These are phyloP conservation scores for Ephialtes manifestator DNA, from an alignment of 2,888 invertebrate species.

Conservation along the genomic window DNA sequence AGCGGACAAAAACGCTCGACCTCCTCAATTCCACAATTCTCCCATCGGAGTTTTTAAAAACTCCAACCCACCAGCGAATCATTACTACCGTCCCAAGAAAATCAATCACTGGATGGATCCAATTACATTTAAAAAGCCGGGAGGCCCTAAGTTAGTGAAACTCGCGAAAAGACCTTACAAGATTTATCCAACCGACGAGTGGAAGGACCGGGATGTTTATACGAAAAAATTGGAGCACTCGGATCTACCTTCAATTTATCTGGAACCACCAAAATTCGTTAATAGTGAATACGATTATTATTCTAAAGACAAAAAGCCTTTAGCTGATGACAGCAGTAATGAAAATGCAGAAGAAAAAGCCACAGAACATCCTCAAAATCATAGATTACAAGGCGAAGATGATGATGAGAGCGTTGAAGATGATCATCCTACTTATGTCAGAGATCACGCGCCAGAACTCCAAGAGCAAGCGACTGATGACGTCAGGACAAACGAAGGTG, in stretches of 20 bases:
- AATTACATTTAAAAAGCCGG: background rate
- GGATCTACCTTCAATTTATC: slow-evolving; percentile 64
- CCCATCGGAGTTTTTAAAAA: slow-evolving; percentile 5
- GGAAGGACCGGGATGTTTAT: slow-evolving; percentile 9
- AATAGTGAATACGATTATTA: slow-evolving; percentile 64
- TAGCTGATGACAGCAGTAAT: slow-evolving; percentile 31
- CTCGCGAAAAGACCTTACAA: slow-evolving; percentile 19
- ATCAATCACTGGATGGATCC: slow-evolving; percentile 36
- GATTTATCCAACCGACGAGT: slow-evolving; percentile 2
- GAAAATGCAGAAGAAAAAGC: background rate
- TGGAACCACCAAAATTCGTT: slow-evolving; percentile 69
- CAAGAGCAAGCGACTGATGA: slow-evolving; percentile 63
- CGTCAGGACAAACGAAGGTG: slow-evolving; percentile 32
- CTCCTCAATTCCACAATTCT: slow-evolving; percentile 20
- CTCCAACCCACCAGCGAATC: slow-evolving; percentile 7
- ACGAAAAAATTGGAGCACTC: slow-evolving; percentile 6
- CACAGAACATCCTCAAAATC: slow-evolving; percentile 50
- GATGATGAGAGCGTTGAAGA: slow-evolving; percentile 60
- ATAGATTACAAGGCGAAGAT: slow-evolving; percentile 50
- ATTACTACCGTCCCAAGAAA: slow-evolving; percentile 34
- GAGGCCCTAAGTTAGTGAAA: background rate
- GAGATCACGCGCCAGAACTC: slow-evolving; percentile 78
- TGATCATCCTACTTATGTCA: slow-evolving; percentile 69
- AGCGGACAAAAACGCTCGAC: background rate
- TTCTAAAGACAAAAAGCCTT: slow-evolving; percentile 55